A percentile compares a stretch with the other conserved stretches of the same genome.
Conservation (phyloP, 1,140 invertebrate genomes). For the Anoplophora glabripennis region DNA sequence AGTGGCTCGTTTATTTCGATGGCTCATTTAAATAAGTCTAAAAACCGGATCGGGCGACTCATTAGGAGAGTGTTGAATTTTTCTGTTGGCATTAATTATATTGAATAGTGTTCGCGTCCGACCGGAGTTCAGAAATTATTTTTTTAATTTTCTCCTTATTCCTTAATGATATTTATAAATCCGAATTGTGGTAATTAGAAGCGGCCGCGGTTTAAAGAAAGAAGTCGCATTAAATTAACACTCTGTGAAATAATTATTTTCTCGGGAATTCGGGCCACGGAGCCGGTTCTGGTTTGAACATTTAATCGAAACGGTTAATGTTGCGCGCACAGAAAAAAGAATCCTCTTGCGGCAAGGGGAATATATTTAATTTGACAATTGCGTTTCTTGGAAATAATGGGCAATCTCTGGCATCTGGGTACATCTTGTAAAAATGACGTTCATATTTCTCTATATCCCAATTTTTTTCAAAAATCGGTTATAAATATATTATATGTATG, state of each 20-base stretch:
- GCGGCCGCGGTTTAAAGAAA: conserved; percentile 5
- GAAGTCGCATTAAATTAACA: conserved; percentile 1
- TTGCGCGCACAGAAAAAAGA: no score
- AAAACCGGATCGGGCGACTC: conserved; percentile 34
- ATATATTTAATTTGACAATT: no score
- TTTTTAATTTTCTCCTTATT: conserved; percentile 14
- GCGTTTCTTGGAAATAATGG: no score
- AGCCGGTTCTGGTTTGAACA: no score
- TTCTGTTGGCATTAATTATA: conserved; percentile 32
- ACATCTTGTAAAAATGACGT: no score
- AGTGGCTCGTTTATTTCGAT: conserved; percentile 29
- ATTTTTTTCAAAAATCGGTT: no score
- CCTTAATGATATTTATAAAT: conserved; percentile 20
- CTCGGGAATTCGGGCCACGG: no score
- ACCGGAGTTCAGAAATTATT: conserved; percentile 8
- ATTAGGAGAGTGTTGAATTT: conserved; percentile 34
- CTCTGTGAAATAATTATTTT: conserved; percentile 5
- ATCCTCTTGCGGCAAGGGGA: no score
- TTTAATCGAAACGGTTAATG: no score
- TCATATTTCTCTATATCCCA: no score
- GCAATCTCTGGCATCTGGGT: no score
- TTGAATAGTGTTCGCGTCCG: neutral
- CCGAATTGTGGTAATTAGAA: conserved; percentile 17
- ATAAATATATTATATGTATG: no score
- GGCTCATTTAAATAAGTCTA: conserved; percentile 30